Percentiles rank a stretch among this genome's conserved stretches.
phyloP scores from a whole-genome alignment of 2,797 vertebrate genomes.

The Acridotheres tristis region DNA sequence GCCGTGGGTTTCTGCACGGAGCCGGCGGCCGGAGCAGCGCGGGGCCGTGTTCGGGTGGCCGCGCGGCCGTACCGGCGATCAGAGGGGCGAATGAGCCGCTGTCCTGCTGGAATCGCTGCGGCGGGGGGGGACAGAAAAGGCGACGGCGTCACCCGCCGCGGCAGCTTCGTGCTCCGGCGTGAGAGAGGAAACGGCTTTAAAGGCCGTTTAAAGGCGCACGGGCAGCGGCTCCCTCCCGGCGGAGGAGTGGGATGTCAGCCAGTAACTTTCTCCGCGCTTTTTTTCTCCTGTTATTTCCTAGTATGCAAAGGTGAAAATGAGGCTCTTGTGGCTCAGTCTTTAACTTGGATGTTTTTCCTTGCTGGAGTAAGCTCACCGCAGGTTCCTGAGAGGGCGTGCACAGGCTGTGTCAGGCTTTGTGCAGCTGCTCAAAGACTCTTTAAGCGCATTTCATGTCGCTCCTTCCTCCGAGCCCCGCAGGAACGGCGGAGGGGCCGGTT shows the following conservation, averaged over 20 bases:
- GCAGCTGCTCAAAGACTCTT: background rate
- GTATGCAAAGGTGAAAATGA: background rate
- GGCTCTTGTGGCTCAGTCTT: background rate
- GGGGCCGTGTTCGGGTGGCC: background rate
- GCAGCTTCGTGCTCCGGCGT: background rate
- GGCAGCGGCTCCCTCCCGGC: background rate
- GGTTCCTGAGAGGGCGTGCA: background rate
- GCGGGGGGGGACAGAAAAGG: background rate
- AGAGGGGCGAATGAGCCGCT: background rate
- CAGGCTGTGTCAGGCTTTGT: background rate
- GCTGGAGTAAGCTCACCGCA: background rate
- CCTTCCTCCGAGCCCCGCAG: background rate
- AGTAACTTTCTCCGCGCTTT: background rate
- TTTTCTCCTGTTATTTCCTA: background rate
- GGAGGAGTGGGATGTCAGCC: background rate
- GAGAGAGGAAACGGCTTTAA: background rate
- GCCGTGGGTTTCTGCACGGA: background rate
- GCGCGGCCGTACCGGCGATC: background rate
- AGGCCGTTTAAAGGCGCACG: background rate
- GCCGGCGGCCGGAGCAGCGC: background rate
- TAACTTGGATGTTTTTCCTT: background rate
- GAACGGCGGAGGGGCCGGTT: fast-evolving
- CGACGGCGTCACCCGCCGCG: background rate
- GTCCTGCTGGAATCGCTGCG: background rate
- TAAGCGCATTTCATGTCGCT: background rate